Evolutionary conservation across 2,888 invertebrate genomes (phyloP), one percentile per base, ranked within the genome.

Genomic region (Hirudinaria manillensis): DNA sequence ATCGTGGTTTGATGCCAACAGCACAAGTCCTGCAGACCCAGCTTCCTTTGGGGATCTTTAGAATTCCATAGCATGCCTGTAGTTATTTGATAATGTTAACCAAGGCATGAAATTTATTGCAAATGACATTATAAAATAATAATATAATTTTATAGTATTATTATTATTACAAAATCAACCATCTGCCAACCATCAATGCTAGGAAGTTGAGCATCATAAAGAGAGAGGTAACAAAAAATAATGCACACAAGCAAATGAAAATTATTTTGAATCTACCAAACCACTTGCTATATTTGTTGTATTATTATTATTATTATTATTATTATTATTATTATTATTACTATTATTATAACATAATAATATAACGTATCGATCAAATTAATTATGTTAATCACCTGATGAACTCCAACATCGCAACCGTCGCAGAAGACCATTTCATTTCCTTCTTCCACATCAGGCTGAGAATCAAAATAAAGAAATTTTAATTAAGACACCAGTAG

Each of bases 321-420:
- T n/a, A n/a, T n/a, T n/a, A n/a, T n/a, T n/a, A n/a, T n/a, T n/a
- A n/a, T n/a, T 6, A 38, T 38, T 6, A 38, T 6, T 38, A 38
- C 3, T 6, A 38, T 38, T 38, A 38, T 6, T 38, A 38, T 6
- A 38, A 6, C 3, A 38, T 38, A 38, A 6, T 38, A 6, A 38
- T 56, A 56, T 7, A 24, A 56, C 3, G 3, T 16, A 21, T 7
- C 27, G n/a, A 61, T 13, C 24, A 19, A 27, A 2, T 61, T 19
- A 56, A 56, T 7, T n/a, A n/a, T n/a, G n/a, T 98, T 98, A 76
- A 79, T 77, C 34, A 84, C 84, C 83, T 97, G 96, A 88, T 99
- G 99, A 80, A 99, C 98, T 87, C 97, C 97, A 84, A 98, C 95
- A 87, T 99, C 97, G 89, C 99, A 99, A 83, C 92, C 92, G 88